A percentile compares a stretch with the other conserved stretches of the same genome.
phyloP scores from a whole-genome alignment of 2,113 vertebrate genomes.

The Hippocampus barbouri region DNA sequence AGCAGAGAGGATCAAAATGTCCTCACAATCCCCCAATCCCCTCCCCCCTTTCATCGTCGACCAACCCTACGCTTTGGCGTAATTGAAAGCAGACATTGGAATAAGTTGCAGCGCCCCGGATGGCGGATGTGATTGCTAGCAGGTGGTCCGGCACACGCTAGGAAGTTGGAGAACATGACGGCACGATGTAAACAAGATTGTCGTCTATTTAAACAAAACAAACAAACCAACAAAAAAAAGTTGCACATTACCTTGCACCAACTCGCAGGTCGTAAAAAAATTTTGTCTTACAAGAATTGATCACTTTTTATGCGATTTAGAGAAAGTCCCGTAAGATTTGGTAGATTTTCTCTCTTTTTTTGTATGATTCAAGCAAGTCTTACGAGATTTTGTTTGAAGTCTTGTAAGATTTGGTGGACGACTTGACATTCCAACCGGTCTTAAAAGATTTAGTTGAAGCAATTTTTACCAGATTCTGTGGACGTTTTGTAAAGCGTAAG shows the following conservation, averaged over 20 bases:
- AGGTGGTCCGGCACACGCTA: conserved; percentile 13
- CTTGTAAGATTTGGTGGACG: neutral
- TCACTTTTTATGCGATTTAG: neutral
- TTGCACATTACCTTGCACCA: neutral
- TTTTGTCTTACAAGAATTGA: neutral
- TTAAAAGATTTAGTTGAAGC: too few relatives aligned
- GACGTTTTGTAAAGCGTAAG: too few relatives aligned
- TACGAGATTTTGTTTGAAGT: neutral
- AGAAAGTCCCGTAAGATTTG: neutral
- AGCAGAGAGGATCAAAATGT: conserved; percentile 53
- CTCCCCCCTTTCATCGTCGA: neutral
- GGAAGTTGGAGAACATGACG: neutral
- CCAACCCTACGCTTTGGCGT: conserved; percentile 21
- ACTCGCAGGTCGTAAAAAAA: neutral
- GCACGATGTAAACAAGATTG: neutral
- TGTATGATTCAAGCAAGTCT: neutral
- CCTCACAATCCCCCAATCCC: conserved; percentile 5
- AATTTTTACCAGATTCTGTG: too few relatives aligned
- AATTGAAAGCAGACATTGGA: conserved; percentile 56
- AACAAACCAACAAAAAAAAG: neutral
- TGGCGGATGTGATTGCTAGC: conserved; percentile 25
- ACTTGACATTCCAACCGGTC: too few relatives aligned
- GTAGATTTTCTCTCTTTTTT: too few relatives aligned
- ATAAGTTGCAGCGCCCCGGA: conserved; percentile 14
- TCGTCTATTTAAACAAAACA: neutral